phyloP scores from a whole-genome alignment of 2,113 vertebrate genomes.

The Microtus ochrogaster region DNA sequence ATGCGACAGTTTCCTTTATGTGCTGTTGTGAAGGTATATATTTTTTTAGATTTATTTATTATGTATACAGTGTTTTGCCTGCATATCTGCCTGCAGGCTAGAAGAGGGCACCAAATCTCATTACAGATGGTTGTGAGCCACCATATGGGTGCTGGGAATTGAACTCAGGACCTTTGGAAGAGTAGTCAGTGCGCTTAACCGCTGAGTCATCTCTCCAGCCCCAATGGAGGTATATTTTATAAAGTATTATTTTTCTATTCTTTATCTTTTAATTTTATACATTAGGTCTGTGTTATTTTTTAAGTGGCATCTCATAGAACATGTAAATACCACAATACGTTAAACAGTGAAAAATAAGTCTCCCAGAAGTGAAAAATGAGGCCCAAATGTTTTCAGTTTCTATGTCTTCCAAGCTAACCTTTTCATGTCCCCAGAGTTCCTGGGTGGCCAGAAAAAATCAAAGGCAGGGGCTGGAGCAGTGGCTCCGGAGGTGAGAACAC shows the following conservation, averaged over 20 bases:
- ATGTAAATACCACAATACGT: background rate
- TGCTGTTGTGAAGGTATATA: background rate
- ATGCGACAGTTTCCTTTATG: background rate
- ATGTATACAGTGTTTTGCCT: too few relatives aligned
- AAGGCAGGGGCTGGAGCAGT: background rate
- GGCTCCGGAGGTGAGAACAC: background rate
- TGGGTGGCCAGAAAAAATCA: background rate
- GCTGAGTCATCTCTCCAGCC: too few relatives aligned
- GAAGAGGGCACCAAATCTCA: too few relatives aligned
- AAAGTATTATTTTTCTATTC: background rate
- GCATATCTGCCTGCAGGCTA: too few relatives aligned
- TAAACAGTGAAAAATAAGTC: slow-evolving; percentile 2
- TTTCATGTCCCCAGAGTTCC: background rate
- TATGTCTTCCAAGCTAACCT: background rate
- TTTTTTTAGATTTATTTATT: background rate
- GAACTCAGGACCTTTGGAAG: too few relatives aligned
- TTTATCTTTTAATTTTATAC: background rate
- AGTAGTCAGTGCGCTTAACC: too few relatives aligned
- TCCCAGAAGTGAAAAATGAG: background rate
- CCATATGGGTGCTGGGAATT: too few relatives aligned
- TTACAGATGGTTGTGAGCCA: too few relatives aligned
- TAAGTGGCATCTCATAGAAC: background rate
- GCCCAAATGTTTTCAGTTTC: background rate
- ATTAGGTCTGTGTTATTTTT: background rate
- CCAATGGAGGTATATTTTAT: background rate